A percentile compares a stretch with the other conserved stretches of the same genome.
Conservation (phyloP, 2,113 vertebrate genomes). For the Mirza zaza region DNA sequence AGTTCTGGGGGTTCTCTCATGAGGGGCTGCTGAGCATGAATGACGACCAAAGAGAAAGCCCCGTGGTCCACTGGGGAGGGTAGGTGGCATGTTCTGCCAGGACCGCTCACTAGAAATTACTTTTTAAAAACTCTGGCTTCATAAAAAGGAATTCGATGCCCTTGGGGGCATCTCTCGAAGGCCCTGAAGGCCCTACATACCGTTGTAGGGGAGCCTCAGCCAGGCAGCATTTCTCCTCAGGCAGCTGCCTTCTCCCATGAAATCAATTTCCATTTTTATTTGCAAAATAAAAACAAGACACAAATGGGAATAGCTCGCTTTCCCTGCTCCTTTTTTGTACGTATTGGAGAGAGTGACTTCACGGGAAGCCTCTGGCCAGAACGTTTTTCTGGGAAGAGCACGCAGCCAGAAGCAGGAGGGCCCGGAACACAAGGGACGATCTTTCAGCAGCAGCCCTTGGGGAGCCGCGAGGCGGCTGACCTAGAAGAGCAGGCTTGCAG, state of each 20-base stretch:
- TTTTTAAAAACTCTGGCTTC: background rate
- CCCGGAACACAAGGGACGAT: background rate
- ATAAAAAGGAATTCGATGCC: background rate
- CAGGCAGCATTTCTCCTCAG: background rate
- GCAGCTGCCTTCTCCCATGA: background rate
- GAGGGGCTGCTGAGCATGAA: background rate
- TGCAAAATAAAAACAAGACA: constrained; percentile 32
- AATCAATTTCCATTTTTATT: constrained; percentile 35
- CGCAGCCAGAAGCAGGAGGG: background rate
- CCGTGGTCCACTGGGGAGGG: background rate
- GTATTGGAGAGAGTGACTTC: background rate
- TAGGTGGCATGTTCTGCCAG: background rate
- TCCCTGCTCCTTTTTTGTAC: background rate
- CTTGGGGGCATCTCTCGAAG: background rate
- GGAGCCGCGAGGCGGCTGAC: background rate
- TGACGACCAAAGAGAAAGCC: background rate
- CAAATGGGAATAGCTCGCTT: background rate
- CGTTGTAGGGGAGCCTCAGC: background rate
- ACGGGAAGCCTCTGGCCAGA: background rate
- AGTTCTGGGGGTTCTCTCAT: background rate
- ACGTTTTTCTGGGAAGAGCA: background rate
- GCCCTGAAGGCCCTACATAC: background rate
- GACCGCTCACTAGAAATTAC: background rate
- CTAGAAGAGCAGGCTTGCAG: background rate
- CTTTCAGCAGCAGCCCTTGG: background rate